Conservation (phyloP, 2,888 invertebrate genomes). For the Xanthia icteritia region DNA sequence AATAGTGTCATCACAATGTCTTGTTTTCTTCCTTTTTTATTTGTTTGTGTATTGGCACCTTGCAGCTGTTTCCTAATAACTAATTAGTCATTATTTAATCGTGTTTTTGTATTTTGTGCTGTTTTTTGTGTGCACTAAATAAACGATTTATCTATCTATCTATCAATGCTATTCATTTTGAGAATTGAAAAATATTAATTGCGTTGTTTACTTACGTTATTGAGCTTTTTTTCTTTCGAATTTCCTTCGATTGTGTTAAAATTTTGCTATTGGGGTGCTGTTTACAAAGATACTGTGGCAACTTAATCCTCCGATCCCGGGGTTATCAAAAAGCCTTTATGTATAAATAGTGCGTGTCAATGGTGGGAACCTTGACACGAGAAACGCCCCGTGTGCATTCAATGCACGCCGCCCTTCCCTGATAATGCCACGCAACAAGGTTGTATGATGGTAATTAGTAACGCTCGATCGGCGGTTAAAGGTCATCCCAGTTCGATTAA, state of each 20-base stretch:
- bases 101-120: no score
- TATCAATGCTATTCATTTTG: neutral
- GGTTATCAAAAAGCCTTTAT: conserved; percentile 44
- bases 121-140: no score
- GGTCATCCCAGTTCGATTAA: neutral
- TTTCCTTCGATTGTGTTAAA: neutral
- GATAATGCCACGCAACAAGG: conserved; percentile 37
- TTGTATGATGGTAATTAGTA: conserved; percentile 27
- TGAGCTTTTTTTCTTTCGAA: neutral
- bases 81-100: no score
- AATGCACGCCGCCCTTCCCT: conserved; percentile 28
- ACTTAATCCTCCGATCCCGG: conserved; percentile 29
- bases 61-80: no score
- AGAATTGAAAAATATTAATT: neutral
- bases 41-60: no score
- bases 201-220: neutral
- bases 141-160: no score
- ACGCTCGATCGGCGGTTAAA: conserved; percentile 12
- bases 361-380: conserved; percentile 50
- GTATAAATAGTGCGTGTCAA: conserved; percentile 58
- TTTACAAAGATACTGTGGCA: conserved; percentile 10
- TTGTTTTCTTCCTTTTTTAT: no score
- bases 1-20: no score
- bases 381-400: conserved; percentile 34
- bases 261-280: neutral